Evolutionary conservation across 37 sponge, comb jelly and placozoan genomes (phyloP).

Genomic region (Axinella damicornis): DNA sequence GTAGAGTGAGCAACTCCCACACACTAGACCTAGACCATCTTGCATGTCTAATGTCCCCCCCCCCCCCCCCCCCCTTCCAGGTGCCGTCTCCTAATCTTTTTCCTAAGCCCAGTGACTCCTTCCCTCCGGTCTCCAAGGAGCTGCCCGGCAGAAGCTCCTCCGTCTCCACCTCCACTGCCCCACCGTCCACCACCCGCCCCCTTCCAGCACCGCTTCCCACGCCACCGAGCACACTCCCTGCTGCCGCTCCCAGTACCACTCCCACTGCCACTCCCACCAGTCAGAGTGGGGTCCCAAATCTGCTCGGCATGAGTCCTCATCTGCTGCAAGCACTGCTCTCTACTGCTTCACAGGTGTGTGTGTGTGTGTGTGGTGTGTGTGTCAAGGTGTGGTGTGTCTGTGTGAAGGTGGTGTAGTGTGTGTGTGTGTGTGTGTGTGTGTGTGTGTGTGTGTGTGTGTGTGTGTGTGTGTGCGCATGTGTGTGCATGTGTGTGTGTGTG

Average conservation of each 20-base stretch:
- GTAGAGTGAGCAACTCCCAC: too few species aligned
- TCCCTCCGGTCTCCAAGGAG: neutral
- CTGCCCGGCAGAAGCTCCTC: neutral
- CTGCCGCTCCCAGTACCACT: neutral
- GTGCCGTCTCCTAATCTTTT: constrained; percentile 50
- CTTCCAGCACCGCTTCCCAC: constrained; percentile 9
- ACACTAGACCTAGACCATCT: too few species aligned
- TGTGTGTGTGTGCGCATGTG: too few species aligned
- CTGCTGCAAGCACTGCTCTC: constrained; percentile 49
- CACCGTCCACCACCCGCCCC: neutral
- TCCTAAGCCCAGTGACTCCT: neutral
- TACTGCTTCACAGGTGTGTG: constrained; percentile 27
- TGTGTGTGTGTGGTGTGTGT: too few species aligned
- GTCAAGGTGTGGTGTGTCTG: too few species aligned
- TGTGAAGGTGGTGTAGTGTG: too few species aligned
- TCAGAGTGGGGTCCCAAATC: too few species aligned
- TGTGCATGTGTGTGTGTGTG: too few species aligned
- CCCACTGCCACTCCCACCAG: neutral
- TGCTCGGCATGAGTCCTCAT: constrained; percentile 32
- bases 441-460: neutral
- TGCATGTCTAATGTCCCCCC: too few species aligned
- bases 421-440: too few species aligned
- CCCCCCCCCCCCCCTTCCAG: neutral
- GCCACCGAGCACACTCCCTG: neutral
- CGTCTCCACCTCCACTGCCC: neutral